These are phyloP conservation scores for Anhinga rufa DNA, from an alignment of 2,113 vertebrate species.

Conservation along the genomic window DNA sequence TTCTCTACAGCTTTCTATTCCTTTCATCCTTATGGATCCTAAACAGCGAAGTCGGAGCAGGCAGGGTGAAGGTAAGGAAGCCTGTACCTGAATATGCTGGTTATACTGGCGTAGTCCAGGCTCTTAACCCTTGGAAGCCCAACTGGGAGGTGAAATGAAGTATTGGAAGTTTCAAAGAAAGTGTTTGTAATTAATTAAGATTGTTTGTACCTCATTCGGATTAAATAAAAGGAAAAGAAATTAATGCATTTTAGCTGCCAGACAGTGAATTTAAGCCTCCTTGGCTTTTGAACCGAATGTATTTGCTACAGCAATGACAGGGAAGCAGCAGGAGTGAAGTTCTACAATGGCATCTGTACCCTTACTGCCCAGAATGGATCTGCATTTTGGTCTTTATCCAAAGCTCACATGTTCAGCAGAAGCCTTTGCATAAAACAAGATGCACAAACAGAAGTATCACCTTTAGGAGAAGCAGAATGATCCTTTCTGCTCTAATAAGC, in stretches of 20 bases:
- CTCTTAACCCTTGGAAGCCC: background rate
- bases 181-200: background rate
- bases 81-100: background rate
- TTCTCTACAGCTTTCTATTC: background rate
- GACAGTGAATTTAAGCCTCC: background rate
- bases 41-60: background rate
- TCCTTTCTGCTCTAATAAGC: slow-evolving; percentile 28
- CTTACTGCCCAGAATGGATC: background rate
- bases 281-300: background rate
- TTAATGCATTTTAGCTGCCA: background rate
- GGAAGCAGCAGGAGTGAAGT: background rate
- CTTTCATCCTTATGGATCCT: background rate
- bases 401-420: background rate
- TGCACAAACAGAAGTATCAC: background rate
- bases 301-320: background rate
- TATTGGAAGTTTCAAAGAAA: background rate
- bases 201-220: background rate
- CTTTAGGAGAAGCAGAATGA: background rate
- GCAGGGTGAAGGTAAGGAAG: rapidly evolving
- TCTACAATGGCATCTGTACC: background rate
- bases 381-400: background rate
- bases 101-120: background rate
- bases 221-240: background rate
- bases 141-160: background rate
- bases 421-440: background rate